Base-by-base conservation (phyloP, 2,113 vertebrate genomes). In the Lampris megalopsis region DNA sequence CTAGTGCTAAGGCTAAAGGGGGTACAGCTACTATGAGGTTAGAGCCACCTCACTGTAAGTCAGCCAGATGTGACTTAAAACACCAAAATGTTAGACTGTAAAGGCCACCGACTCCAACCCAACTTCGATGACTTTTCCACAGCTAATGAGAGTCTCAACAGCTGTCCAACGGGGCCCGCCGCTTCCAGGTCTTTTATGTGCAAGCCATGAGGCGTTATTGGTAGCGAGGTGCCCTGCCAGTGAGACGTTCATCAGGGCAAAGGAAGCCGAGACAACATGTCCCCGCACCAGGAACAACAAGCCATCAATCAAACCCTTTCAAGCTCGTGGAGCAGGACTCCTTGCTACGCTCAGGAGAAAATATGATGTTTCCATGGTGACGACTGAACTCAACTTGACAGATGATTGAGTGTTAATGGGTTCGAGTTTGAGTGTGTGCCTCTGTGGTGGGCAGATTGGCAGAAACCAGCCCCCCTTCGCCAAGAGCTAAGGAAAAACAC, bases 231-330 rank as follows among this genome's bases (percentile, higher is more conserved):
- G 41, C 48, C 2, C n/a, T 1, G 49, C 42, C 40, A 41, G 63
- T 40, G 52, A 60, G 67, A 65, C 45, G 37, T 47, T 50, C 35
- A 50, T 38, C 48, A 13, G 36, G 38, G 37, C 36, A 50, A 13
- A 59, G 57, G 63, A 48, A 40, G 1, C 3, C 42, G 63, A 75
- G 58, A 77, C 79, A 80, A 77, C 62, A 75, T 71, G n/a, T 35
- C 53, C 47, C 68, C 43, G 40, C 38, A 35, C 35, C 13, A 80
- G 65, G 10, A 81, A 52, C 75, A 81, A 74, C 73, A 68, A 54
- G 47, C 54, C 70, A 75, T 83, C 81, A 77, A 83, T 79, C 85
- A 83, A 82, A 83, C 73, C 79, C 73, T 82, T 79, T 86, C 76
- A 86, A 77, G 84, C 68, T 75, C 13, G 67, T 53, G 59, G 59